A percentile compares a stretch with the other conserved stretches of the same genome.
Evolutionary conservation across 2,888 invertebrate genomes (phyloP).

Genomic region (Smittia sp.): DNA sequence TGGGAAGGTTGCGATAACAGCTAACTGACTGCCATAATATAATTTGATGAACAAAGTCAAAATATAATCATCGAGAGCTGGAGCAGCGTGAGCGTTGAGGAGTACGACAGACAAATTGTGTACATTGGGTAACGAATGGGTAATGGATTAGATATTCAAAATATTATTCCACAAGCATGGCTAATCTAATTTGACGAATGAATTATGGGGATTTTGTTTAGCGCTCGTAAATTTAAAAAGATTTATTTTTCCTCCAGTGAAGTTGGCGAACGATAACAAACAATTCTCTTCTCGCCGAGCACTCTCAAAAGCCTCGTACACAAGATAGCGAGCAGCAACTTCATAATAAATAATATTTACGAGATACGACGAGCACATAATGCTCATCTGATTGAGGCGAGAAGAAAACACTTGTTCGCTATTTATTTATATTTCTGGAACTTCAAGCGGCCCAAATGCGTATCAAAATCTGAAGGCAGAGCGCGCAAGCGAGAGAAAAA

Average conservation of each 20-base stretch:
- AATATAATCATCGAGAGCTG: not conserved
- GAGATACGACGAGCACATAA: not conserved
- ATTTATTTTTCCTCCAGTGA: constrained; percentile 25
- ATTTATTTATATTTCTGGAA: constrained; percentile 25
- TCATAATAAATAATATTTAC: constrained; percentile 12
- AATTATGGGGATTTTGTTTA: constrained; percentile 34
- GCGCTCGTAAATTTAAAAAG: constrained; percentile 35
- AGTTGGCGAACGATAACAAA: not conserved
- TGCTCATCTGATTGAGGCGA: constrained; percentile 9
- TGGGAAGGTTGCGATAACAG: not conserved
- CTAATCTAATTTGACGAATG: constrained; percentile 40
- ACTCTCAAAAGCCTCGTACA: not conserved
- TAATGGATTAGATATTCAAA: constrained; percentile 23
- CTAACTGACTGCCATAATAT: not conserved
- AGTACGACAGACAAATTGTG: not conserved
- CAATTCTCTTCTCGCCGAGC: not conserved
- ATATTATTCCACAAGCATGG: constrained; percentile 14
- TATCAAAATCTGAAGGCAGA: not conserved
- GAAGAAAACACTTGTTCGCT: constrained; percentile 13
- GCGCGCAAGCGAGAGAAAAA: not conserved
- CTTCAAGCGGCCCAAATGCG: constrained; percentile 1
- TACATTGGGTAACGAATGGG: not conserved
- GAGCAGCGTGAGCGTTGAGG: not conserved
- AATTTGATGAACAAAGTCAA: constrained; percentile 14
- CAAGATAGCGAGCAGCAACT: not conserved